Evolutionary conservation across 2,113 vertebrate species (phyloP).

Genomic region (Noctilio leporinus): DNA sequence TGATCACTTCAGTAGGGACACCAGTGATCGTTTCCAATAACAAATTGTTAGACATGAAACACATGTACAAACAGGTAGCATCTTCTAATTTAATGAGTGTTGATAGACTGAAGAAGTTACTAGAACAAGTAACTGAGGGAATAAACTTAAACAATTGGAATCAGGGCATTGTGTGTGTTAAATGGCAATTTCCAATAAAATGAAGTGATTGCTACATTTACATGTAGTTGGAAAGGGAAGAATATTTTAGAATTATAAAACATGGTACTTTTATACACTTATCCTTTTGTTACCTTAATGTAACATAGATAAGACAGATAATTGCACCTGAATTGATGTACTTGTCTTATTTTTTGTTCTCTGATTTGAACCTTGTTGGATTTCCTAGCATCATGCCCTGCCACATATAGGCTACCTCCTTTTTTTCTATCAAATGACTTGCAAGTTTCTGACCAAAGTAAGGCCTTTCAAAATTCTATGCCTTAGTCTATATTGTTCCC

Average conservation of each 20-base stretch:
- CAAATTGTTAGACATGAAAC: neutral
- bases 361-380: neutral
- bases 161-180: neutral
- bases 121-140: neutral
- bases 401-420: neutral
- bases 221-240: neutral
- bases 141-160: neutral
- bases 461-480: neutral
- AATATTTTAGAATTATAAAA: neutral
- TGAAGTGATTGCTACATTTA: neutral
- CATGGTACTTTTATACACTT: neutral
- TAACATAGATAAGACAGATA: neutral
- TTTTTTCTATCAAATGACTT: neutral
- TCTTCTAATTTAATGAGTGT: neutral
- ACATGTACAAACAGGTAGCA: neutral
- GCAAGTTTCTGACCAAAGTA: neutral
- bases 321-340: neutral
- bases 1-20: neutral
- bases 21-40: neutral
- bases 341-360: neutral
- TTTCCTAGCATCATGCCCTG: neutral
- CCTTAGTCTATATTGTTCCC: neutral
- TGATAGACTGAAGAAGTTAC: neutral
- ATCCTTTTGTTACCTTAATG: neutral
- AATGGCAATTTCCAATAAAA: neutral